phyloP scores from a whole-genome alignment of 2,888 invertebrate genomes.

The Xanthostigma xanthostigma region DNA sequence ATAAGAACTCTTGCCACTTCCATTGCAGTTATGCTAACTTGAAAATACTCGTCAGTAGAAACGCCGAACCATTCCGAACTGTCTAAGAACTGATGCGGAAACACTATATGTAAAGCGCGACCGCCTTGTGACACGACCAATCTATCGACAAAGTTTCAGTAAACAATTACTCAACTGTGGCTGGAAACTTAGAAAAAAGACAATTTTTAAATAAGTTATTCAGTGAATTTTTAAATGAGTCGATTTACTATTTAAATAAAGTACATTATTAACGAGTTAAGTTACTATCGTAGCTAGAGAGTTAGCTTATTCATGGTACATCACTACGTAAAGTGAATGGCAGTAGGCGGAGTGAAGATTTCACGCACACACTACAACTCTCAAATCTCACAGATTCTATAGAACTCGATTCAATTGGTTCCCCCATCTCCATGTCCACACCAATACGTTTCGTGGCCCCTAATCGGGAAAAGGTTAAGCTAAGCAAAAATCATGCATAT shows the following conservation, averaged over 20 bases:
- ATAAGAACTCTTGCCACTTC: conserved; percentile 70
- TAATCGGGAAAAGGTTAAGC: background rate
- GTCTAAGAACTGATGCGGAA: conserved; percentile 76
- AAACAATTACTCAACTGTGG: background rate
- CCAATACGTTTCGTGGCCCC: no score
- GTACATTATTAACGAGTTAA: no score
- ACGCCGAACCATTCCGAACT: conserved; percentile 84
- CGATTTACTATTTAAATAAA: no score
- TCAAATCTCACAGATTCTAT: no score
- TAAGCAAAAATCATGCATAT: background rate
- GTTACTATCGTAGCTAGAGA: no score
- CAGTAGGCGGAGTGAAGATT: background rate
- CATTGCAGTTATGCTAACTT: conserved; percentile 70
- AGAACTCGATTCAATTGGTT: no score
- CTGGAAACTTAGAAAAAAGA: background rate
- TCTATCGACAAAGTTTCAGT: conserved; percentile 29
- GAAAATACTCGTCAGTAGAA: conserved; percentile 72
- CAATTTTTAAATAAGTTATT: no score
- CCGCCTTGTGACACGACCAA: conserved; percentile 74
- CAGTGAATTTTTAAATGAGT: no score
- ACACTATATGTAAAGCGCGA: conserved; percentile 69
- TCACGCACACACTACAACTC: no score
- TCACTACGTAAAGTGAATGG: background rate
- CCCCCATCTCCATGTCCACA: no score
- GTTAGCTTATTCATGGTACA: background rate